phyloP scores from a whole-genome alignment of 2,797 vertebrate genomes.

The Amblyopsis hoosieri region DNA sequence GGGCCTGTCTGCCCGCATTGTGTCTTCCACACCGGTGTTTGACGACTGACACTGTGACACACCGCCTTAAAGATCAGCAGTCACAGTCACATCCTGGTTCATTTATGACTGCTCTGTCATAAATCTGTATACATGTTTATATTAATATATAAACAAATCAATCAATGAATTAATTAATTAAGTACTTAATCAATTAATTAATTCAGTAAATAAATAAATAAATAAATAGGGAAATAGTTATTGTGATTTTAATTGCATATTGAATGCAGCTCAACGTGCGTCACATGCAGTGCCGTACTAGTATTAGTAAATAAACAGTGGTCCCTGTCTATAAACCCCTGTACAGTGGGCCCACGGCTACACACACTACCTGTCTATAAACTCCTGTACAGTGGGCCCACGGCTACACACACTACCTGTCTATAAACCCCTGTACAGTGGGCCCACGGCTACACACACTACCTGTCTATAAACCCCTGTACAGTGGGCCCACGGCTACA shows the following conservation, averaged over 20 bases:
- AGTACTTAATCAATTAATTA: too few species aligned
- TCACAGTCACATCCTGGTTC: conserved; percentile 5
- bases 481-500: conserved; percentile 24
- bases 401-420: conserved; percentile 30
- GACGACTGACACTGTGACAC: background rate
- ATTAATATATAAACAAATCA: too few species aligned
- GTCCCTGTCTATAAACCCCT: too few species aligned
- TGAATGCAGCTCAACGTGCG: too few species aligned
- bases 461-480: too few species aligned
- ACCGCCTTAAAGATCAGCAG: background rate
- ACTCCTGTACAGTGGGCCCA: background rate
- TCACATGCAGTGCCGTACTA: too few species aligned
- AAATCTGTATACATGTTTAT: too few species aligned
- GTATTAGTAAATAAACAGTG: too few species aligned
- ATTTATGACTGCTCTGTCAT: background rate
- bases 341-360: conserved; percentile 19
- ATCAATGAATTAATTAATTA: too few species aligned
- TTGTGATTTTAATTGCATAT: too few species aligned
- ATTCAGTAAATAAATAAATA: background rate
- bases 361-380: conserved; percentile 11
- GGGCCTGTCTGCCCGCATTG: conserved; percentile 10
- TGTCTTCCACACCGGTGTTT: conserved; percentile 6
- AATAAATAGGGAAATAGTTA: too few species aligned
- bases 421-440: too few species aligned
- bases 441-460: conserved; percentile 32